Base-by-base conservation (phyloP, 2,797 vertebrate genomes). In the Girardinus metallicus region DNA sequence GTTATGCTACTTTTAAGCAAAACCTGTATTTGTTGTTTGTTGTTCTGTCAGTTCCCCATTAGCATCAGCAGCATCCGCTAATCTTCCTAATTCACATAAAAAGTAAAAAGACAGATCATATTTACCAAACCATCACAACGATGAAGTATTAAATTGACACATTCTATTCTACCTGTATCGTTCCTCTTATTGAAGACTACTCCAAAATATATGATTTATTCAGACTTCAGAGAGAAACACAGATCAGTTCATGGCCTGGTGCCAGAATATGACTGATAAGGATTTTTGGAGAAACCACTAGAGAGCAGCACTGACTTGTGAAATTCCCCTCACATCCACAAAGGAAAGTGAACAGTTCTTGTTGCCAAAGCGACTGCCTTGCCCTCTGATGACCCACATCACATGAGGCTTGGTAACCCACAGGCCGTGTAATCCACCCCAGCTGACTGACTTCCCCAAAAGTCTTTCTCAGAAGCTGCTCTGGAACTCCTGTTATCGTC, bases 271-370 rank as follows among this genome's bases (percentile, higher is more conserved):
- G 11, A 23, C 4, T 74, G 47, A 36, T 21, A 4, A 23, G 18
- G 31, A 36, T 49, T 74, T 60, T 26, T 49, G 39, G 36, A 57
- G 55, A 43, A 0, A 49, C 88, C 94, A 92, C 91, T 85, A 93
- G 94, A 91, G 92, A 39, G 92, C 92, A 92, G 89, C 89, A 85
- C 79, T 71, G 84, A 5, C 49, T 2, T 75, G n/a, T 7, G 29
- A 80, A 75, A 23, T 44, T 2, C 15, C 0, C 1, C 23, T 75
- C 55, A 31, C 53, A 51, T 74, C 73, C 71, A 60, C n/a, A 21
- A 0, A 21, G 73, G 71, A 80, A 75, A 84, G 76, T 70, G 60
- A 64, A 64, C 75, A 83, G 34, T 4, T 49, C 51, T 78, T n/a
- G 51, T 80, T 86, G 83, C 83, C 70, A 0, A 62, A 18, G 41